Base-by-base conservation (phyloP, 1,140 invertebrate genomes). In the Aphelenchoides besseyi region DNA sequence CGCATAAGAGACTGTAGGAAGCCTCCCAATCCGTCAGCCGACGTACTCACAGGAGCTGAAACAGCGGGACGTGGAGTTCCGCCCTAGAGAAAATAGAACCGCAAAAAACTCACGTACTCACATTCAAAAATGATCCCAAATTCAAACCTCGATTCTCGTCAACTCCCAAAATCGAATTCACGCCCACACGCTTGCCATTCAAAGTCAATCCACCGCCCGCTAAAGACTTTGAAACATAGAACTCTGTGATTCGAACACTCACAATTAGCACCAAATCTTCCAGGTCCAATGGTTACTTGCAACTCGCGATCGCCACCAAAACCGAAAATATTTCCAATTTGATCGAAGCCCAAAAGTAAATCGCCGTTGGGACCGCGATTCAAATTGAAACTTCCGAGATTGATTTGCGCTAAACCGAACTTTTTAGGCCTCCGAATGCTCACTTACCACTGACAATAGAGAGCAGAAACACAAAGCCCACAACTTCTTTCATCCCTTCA, bases 231-330 rank as follows among this genome's bases (percentile, higher is more conserved):
- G 29, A 3, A 0, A 36, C 2, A 5, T 59, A 0, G 12, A 12
- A 48, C 32, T 26, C 16, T 72, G 30, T 63, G 26, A 9, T 8
- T 74, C 18, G 54, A 64, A 70, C 18, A 29, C 64, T 52, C 28
- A 75, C 75, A 77, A 62, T 61, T 75, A 16, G 74, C 68, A 8
- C 74, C 74, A 67, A 75, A 78, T 3, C 67, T 9, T 23, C 74
- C 69, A 3, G 67, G 74, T 12, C 74, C 74, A 30, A 75, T 28
- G n/a, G 62, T 75, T 2, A 77, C 8, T 5, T 75, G 59, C 23
- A 77, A 23, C 26, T 18, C 9, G 1, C 74, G 54, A n/a, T 75
- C 74, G 3, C 12, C 74, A 18, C 74, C 74, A 33, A 76, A 77
- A 16, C 74, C 74, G 63, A 75, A 75, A 26, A 75, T n/a, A 28